phyloP scores from a whole-genome alignment of 2,797 vertebrate species.

The Anguilla pacifica region DNA sequence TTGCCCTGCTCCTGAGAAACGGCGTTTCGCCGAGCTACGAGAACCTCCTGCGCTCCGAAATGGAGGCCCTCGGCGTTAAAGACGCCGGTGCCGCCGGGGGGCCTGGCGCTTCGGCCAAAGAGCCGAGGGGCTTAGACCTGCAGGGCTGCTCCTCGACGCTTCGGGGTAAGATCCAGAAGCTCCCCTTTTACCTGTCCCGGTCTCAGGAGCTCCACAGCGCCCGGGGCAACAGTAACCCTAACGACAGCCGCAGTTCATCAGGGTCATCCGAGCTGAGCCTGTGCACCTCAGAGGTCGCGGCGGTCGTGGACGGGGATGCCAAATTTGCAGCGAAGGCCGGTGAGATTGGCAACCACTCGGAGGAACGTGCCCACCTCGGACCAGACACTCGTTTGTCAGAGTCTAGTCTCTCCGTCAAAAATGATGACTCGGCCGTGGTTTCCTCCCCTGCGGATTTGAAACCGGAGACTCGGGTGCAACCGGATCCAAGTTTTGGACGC shows the following conservation, averaged over 20 bases:
- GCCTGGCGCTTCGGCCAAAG: slow-evolving; percentile 56
- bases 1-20: slow-evolving; percentile 57
- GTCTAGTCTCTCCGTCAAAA: background rate
- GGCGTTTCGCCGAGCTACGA: slow-evolving; percentile 78
- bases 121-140: slow-evolving; percentile 60
- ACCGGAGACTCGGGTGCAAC: slow-evolving; percentile 55
- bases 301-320: slow-evolving; percentile 52
- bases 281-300: slow-evolving; percentile 56
- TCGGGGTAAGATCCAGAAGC: slow-evolving; percentile 76
- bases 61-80: slow-evolving; percentile 58
- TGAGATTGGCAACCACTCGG: slow-evolving; percentile 32
- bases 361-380: background rate
- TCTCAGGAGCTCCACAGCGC: slow-evolving; percentile 79
- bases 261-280: slow-evolving; percentile 54
- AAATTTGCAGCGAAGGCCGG: slow-evolving; percentile 68
- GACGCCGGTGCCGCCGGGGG: slow-evolving; percentile 47
- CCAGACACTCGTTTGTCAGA: background rate
- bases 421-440: background rate
- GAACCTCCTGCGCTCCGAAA: slow-evolving; percentile 73
- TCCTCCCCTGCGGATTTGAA: slow-evolving; percentile 8
- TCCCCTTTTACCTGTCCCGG: slow-evolving; percentile 82
- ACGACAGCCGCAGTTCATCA: slow-evolving; percentile 64
- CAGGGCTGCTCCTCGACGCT: slow-evolving; percentile 67
- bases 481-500: slow-evolving; percentile 61
- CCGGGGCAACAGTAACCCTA: slow-evolving; percentile 55